phyloP scores from a whole-genome alignment of 2,888 invertebrate genomes.

The Craniophora ligustri region DNA sequence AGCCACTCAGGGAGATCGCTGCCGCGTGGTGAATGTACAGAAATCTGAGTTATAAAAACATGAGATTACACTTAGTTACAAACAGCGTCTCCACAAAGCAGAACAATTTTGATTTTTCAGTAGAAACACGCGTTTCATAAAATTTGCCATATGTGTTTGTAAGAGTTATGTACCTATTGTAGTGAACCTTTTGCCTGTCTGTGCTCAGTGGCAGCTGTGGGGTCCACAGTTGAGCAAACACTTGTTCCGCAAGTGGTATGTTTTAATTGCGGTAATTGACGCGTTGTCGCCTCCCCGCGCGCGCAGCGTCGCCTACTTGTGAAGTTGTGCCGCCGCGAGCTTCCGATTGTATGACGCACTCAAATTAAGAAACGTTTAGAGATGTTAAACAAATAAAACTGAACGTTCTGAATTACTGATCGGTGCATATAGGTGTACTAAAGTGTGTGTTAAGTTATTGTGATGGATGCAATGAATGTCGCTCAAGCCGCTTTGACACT shows the following conservation, averaged over 20 bases:
- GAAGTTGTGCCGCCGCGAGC: slow-evolving; percentile 3
- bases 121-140: too few relatives aligned
- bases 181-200: not conserved
- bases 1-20: not conserved
- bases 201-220: not conserved
- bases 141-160: not conserved
- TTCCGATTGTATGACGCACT: not conserved
- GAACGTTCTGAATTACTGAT: not conserved
- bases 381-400: not conserved
- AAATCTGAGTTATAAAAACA: not conserved
- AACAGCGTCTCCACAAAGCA: too few relatives aligned
- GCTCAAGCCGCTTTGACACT: too few relatives aligned
- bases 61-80: too few relatives aligned
- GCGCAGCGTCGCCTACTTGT: not conserved
- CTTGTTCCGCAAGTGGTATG: slow-evolving; percentile 17
- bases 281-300: slow-evolving; percentile 14
- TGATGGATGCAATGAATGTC: too few relatives aligned
- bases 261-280: slow-evolving; percentile 27
- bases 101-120: too few relatives aligned
- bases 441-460: too few relatives aligned
- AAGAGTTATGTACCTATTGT: not conserved
- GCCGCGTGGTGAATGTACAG: not conserved
- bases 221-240: slow-evolving; percentile 23
- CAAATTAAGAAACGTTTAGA: not conserved
- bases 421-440: too few relatives aligned